phyloP scores from a whole-genome alignment of 1,140 invertebrate genomes.

The Cherax quadricarinatus region DNA sequence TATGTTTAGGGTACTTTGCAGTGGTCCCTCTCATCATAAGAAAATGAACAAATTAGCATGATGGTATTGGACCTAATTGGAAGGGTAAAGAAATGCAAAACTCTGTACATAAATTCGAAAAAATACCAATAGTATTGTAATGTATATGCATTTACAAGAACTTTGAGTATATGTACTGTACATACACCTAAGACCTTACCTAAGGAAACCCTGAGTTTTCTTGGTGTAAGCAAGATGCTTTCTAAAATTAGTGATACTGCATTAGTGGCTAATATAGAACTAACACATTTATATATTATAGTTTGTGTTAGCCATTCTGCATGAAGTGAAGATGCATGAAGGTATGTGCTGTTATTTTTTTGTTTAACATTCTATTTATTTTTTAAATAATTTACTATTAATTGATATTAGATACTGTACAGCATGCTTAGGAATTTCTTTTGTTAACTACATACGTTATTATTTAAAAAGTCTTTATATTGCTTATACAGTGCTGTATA shows the following conservation, averaged over 20 bases:
- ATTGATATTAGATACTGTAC: no score
- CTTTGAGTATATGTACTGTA: not conserved
- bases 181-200: slow-evolving; percentile 46
- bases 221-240: slow-evolving; percentile 33
- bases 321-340: slow-evolving; percentile 54
- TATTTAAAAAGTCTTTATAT: not conserved
- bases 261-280: slow-evolving; percentile 7
- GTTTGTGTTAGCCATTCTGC: slow-evolving; percentile 37
- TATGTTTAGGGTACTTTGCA: slow-evolving; percentile 46
- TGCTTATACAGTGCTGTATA: no score
- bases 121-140: not conserved
- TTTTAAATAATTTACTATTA: not conserved
- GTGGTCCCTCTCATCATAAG: not conserved
- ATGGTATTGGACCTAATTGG: not conserved
- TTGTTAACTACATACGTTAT: no score
- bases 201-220: slow-evolving; percentile 52
- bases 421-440: no score
- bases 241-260: not conserved
- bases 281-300: not conserved
- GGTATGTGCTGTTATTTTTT: slow-evolving; percentile 32
- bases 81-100: not conserved
- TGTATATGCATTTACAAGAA: not conserved
- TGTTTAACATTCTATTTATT: not conserved
- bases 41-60: not conserved
- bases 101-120: not conserved